Percentiles rank a stretch among this genome's conserved stretches.
Conservation (phyloP, 1,140 invertebrate species). For the Bombus cullumanus region DNA sequence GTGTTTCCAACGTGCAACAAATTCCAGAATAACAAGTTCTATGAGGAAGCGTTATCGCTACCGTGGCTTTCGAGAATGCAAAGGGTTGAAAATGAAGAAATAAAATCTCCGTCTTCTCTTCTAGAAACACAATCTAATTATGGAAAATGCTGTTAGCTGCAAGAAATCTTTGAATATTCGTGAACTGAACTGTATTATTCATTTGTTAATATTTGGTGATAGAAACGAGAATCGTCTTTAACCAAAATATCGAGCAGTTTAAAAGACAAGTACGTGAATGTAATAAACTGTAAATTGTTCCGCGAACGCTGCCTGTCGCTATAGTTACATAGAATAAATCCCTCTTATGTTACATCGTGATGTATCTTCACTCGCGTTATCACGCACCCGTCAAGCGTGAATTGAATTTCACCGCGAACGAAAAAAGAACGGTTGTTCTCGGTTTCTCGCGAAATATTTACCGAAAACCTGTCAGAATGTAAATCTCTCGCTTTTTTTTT, state of each 20-base stretch:
- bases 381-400: not conserved
- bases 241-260: too few relatives aligned
- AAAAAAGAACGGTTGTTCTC: not conserved
- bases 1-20: not conserved
- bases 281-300: not conserved
- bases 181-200: too few relatives aligned
- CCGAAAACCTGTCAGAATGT: not conserved
- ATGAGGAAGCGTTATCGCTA: not conserved
- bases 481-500: slow-evolving; percentile 11
- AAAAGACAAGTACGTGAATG: too few relatives aligned
- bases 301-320: not conserved
- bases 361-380: not conserved
- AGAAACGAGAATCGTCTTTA: too few relatives aligned
- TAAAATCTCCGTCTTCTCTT: not conserved
- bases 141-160: not conserved
- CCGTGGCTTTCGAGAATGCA: not conserved
- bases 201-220: not conserved
- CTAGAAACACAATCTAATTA: not conserved
- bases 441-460: not conserved
- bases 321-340: not conserved
- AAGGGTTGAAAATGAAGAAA: not conserved
- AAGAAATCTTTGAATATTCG: not conserved
- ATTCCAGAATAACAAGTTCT: not conserved
- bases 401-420: not conserved
- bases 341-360: not conserved